Evolutionary conservation across 2,888 invertebrate species (phyloP).

Genomic region (Drosophila incognita): DNA sequence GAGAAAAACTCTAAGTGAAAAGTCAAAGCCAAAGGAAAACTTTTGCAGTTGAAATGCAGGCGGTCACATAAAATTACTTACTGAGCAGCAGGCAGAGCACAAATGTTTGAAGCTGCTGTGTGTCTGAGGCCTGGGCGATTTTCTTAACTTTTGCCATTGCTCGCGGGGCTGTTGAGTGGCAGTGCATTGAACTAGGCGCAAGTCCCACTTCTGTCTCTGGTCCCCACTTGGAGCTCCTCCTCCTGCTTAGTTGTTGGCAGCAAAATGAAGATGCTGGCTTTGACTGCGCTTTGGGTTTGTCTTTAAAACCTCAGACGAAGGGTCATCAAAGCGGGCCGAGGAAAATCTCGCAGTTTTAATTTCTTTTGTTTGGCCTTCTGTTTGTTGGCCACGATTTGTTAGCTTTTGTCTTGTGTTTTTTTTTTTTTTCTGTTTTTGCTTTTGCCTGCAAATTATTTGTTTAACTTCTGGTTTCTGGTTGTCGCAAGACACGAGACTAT

Average conservation of each 20-base stretch:
- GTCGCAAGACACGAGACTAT: constrained; percentile 23
- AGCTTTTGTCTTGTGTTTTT: constrained; percentile 10
- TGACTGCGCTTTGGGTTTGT: constrained; percentile 59
- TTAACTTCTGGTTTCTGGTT: constrained; percentile 71
- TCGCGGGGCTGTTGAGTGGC: constrained; percentile 21
- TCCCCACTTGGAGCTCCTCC: constrained; percentile 10
- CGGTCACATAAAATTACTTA: constrained; percentile 56
- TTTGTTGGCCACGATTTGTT: constrained; percentile 38
- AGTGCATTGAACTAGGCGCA: constrained; percentile 73
- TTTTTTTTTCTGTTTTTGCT: neutral
- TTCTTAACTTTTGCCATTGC: constrained; percentile 63
- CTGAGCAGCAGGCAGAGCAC: constrained; percentile 6
- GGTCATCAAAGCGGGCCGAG: constrained; percentile 32
- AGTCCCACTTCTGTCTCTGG: constrained; percentile 6
- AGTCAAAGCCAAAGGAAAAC: neutral
- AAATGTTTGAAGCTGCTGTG: constrained; percentile 31
- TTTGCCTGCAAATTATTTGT: constrained; percentile 73
- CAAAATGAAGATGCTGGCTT: constrained; percentile 49
- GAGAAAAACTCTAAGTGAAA: constrained; percentile 11
- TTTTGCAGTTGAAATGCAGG: constrained; percentile 47
- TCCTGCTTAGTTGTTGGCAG: constrained; percentile 65
- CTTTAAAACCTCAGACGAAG: constrained; percentile 35
- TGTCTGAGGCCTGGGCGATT: constrained; percentile 61
- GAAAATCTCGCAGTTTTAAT: constrained; percentile 65
- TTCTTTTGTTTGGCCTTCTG: constrained; percentile 69